Base-by-base conservation (phyloP, 2,797 vertebrate species). In the Peromyscus melanophrys region DNA sequence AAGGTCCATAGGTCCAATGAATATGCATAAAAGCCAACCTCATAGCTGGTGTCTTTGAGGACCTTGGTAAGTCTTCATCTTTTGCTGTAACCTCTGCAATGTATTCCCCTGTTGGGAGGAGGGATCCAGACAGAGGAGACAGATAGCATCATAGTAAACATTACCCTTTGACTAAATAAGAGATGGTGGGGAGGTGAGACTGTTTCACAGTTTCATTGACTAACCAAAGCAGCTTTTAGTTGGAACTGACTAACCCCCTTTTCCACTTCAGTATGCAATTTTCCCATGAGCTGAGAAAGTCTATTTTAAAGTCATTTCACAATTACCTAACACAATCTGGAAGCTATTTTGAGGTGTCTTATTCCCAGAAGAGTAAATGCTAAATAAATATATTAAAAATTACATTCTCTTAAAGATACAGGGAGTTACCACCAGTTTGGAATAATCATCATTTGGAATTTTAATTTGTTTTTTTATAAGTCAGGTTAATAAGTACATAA, bases 301-400 rank as follows among this genome's bases (percentile, higher is more conserved):
- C 89, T 98, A 96, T 97, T 97, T 97, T 92, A 95, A 97, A 96
- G 55, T 92, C 84, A 81, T 86, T 96, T 97, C 52, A 92, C 90
- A 96, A 75, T 93, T 94, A 96, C 73, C 88, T 90, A 93, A 83
- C 88, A 96, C 92, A 95, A 81, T 96, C 92, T 97, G 95, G 90
- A 97, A 97, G 83, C 92, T 97, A 95, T 98, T 98, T 94, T 91
- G 65, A 96, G 78, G 92, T 49, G 43, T 63, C 92, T 59, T 52
- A 94, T 97, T 94, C 95, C 92, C 94, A 85, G 78, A 71, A 96
- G 89, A 98, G 67, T 92, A 90, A 93, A 97, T 92, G 89, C 37
- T 93, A 93, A 96, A 69, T 81, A 76, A 89, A 10, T 80, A 3
- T 67, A 86, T 92, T 94, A 76, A 90, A 92, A 97, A 94, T 83